Conservation (phyloP, 2,888 invertebrate genomes). For the Hoplodrina blanda region DNA sequence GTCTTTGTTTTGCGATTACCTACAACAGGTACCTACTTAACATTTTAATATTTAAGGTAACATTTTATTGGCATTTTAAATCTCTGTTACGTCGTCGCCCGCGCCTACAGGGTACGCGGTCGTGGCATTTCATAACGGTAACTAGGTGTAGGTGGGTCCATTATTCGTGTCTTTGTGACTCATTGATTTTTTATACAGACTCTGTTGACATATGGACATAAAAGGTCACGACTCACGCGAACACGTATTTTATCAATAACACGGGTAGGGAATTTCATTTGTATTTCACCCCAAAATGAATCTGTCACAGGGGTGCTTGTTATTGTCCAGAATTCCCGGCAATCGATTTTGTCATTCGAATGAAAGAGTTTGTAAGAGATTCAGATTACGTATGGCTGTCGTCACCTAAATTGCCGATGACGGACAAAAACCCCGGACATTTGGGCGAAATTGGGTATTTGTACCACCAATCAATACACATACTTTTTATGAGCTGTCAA, state of each 20-base stretch:
- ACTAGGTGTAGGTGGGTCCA: not conserved
- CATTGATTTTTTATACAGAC: constrained; percentile 41
- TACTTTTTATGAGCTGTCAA: no score
- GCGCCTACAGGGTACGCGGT: not conserved
- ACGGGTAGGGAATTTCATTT: constrained; percentile 18
- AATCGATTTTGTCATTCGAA: constrained; percentile 7
- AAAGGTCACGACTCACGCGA: constrained; percentile 49
- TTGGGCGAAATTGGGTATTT: no score
- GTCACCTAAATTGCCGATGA: no score
- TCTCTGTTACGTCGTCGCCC: not conserved
- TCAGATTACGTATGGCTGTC: not conserved
- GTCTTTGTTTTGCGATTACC: no score
- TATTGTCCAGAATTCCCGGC: constrained; percentile 1
- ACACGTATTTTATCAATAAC: constrained; percentile 44
- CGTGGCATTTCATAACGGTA: constrained; percentile 30
- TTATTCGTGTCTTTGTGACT: constrained; percentile 14
- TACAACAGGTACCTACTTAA: no score
- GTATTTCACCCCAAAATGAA: constrained; percentile 11
- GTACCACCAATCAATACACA: no score
- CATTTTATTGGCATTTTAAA: constrained; percentile 7
- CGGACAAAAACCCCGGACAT: no score
- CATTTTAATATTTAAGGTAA: not conserved
- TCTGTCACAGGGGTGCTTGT: constrained; percentile 13
- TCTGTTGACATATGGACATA: constrained; percentile 27
- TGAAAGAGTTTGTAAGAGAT: constrained; percentile 2